phyloP scores from a whole-genome alignment of 1,140 invertebrate genomes.

The Danaus melanippus region DNA sequence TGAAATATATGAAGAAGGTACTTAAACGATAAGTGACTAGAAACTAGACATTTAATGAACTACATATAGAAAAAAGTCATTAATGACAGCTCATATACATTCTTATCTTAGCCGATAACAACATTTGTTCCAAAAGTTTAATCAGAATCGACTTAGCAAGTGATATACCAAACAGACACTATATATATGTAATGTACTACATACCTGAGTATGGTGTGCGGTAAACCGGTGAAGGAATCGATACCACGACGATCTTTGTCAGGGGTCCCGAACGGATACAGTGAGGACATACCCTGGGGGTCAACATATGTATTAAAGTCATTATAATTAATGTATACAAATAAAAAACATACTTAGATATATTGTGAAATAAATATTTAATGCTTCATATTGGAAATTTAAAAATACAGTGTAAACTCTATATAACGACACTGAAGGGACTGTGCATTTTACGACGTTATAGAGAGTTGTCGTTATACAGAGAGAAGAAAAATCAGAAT shows the following conservation, averaged over 20 bases:
- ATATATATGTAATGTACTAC: background rate
- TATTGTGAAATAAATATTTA: background rate
- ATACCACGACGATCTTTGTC: constrained; percentile 65
- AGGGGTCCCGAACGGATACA: constrained; percentile 61
- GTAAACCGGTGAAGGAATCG: constrained; percentile 63
- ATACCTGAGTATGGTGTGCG: constrained; percentile 67
- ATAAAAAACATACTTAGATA: background rate
- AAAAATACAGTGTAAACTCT: too few species aligned
- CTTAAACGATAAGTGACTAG: background rate
- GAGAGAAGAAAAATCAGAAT: too few species aligned
- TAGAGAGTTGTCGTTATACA: too few species aligned
- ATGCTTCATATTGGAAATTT: background rate
- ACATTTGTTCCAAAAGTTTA: too few species aligned
- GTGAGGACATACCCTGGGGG: constrained; percentile 58
- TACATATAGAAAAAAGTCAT: too few species aligned
- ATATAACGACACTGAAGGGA: too few species aligned
- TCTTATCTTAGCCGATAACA: too few species aligned
- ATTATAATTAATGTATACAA: too few species aligned
- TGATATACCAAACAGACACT: background rate
- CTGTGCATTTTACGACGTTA: too few species aligned
- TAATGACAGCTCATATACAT: too few species aligned
- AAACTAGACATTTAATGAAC: background rate
- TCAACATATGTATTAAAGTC: constrained; percentile 12
- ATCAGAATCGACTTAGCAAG: background rate
- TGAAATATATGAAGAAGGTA: constrained; percentile 2